These are phyloP conservation scores for Pseudorasbora parva DNA, from an alignment of 2,113 vertebrate genomes.

Conservation along the genomic window DNA sequence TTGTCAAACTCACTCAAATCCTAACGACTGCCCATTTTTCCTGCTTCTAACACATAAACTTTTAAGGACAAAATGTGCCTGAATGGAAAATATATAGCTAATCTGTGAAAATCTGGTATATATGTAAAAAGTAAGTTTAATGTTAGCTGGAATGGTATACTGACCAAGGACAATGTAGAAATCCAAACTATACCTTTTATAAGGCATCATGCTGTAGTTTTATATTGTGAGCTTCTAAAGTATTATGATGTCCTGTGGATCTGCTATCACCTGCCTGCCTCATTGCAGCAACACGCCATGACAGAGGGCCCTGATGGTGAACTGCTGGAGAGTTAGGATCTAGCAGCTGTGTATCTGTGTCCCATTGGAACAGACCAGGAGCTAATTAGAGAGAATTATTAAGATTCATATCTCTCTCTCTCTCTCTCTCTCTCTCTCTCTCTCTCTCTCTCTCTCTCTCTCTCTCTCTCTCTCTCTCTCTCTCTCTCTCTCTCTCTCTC, in stretches of 20 bases:
- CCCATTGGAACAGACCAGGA: slow-evolving; percentile 11
- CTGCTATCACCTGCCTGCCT: slow-evolving; percentile 14
- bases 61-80: no score
- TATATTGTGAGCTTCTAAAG: background rate
- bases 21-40: no score
- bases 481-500: slow-evolving; percentile 33
- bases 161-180: background rate
- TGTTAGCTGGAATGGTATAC: no score
- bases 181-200: background rate
- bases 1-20: no score
- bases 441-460: slow-evolving; percentile 33
- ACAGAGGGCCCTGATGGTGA: slow-evolving; percentile 29
- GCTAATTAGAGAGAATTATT: slow-evolving; percentile 48
- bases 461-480: slow-evolving; percentile 33
- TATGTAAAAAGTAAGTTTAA: no score
- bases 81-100: no score
- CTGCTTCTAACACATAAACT: no score
- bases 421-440: slow-evolving; percentile 27
- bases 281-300: slow-evolving; percentile 29
- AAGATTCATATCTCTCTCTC: slow-evolving; percentile 30
- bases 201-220: background rate
- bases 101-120: no score
- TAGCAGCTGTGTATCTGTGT: slow-evolving; percentile 38
- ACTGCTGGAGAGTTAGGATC: slow-evolving; percentile 16
- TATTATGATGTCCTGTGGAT: background rate